Evolutionary conservation across 2,888 invertebrate species (phyloP), one percentile per base, ranked within the genome.

Genomic region (Daptonema setosum): DNA sequence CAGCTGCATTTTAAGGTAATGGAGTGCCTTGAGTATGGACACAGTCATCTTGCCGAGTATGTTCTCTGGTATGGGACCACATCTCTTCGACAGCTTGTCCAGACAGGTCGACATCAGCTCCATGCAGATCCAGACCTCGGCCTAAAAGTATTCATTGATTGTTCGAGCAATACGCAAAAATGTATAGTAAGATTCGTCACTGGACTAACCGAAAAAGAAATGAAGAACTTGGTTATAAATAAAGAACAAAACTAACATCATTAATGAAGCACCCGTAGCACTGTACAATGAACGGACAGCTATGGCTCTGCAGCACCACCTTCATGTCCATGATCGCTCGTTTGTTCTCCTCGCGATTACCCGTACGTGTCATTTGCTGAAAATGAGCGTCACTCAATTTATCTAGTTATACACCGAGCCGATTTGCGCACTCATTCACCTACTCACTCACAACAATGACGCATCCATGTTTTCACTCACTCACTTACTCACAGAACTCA

Each of bases 91-190:
- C 68, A 99, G 76, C 76, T 95, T 95, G 73, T 97, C 97, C 70
- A 97, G 84, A 75, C 97, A 97, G 25, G 91, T 90, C 20, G 88
- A 83, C 97, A 99, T 97, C 63, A 95, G 78, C 75, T 97, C 97
- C 97, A 97, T 99, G 72, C 95, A 97, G 70, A 99, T 95, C 90
- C 95, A 95, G 0, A 97, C 93, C 73, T 95, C 91, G 1, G 66
- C 66, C 73, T 74, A 62, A 28, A 66, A 61, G 35, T 35, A 17
- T 52, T 22, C 17, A 1, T 26, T n/a, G n/a, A n/a, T n/a, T n/a
- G n/a, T n/a, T n/a, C n/a, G n/a, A n/a, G n/a, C n/a, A n/a, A n/a
- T n/a, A n/a, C n/a, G n/a, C n/a, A n/a, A n/a, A n/a, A n/a, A n/a
- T n/a, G n/a, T n/a, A n/a, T n/a, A n/a, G n/a, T n/a, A n/a, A n/a